These are phyloP conservation scores for Catharus ustulatus DNA, from an alignment of 2,797 vertebrate species.

Conservation along the genomic window DNA sequence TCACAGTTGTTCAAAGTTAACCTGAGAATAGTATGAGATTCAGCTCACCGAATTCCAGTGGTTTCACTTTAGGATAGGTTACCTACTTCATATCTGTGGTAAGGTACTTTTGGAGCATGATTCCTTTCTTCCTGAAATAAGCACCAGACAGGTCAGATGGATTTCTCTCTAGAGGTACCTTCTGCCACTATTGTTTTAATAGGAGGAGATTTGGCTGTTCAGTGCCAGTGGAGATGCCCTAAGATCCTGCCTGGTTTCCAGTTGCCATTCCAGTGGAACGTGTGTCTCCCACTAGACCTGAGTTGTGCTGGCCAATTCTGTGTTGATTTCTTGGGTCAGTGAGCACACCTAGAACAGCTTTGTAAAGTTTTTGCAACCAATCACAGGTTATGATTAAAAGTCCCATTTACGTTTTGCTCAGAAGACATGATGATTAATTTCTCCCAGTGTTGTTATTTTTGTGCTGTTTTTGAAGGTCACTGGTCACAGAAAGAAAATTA, in stretches of 20 bases:
- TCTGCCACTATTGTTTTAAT: background rate
- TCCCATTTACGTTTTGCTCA: background rate
- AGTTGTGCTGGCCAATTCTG: background rate
- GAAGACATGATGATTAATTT: background rate
- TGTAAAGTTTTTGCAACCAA: background rate
- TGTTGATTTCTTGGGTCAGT: background rate
- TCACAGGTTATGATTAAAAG: background rate
- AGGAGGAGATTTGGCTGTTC: accelerated
- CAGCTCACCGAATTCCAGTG: background rate
- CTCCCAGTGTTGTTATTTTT: background rate
- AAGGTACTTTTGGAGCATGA: background rate
- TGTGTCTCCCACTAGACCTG: background rate
- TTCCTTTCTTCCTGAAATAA: background rate
- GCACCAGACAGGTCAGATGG: background rate
- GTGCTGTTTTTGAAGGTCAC: background rate
- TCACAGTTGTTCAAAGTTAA: background rate
- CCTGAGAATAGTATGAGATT: background rate
- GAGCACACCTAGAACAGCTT: background rate
- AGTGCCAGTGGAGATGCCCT: background rate
- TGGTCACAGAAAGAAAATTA: background rate
- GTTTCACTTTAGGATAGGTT: background rate
- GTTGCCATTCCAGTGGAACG: background rate
- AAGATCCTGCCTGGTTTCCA: background rate
- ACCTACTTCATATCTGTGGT: background rate
- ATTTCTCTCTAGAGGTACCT: background rate